Conservation (phyloP, 2,888 invertebrate species). For the Protonemura montana region DNA sequence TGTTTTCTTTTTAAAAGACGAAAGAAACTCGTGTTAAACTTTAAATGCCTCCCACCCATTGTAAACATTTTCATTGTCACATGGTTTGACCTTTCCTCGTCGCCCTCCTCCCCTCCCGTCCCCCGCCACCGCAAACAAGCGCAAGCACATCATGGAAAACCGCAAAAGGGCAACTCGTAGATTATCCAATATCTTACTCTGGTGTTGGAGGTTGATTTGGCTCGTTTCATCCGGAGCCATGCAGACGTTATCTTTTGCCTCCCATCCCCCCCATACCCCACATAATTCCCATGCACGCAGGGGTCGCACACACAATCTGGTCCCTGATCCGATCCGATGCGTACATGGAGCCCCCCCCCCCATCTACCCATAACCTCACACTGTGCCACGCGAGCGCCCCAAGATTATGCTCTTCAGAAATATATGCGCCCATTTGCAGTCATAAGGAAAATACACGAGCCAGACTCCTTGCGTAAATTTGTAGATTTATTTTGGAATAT, state of each 20-base stretch:
- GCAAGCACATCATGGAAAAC: neutral
- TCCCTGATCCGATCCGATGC: neutral
- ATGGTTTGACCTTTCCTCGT: neutral
- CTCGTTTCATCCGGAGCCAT: constrained; percentile 36
- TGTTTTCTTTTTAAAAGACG: neutral
- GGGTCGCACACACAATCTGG: neutral
- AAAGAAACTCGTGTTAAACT: neutral
- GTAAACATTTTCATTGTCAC: neutral
- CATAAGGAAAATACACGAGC: neutral
- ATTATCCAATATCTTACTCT: constrained; percentile 44
- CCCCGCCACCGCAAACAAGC: neutral
- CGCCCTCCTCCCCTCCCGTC: too few relatives aligned
- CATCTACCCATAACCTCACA: neutral
- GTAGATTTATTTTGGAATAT: neutral
- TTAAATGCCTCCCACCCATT: neutral
- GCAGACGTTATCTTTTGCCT: constrained; percentile 43
- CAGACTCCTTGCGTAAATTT: neutral
- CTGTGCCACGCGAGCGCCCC: neutral
- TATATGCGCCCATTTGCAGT: constrained; percentile 7
- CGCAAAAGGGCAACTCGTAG: constrained; percentile 43
- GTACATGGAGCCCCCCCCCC: neutral
- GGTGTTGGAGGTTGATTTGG: constrained; percentile 44
- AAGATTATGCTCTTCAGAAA: neutral
- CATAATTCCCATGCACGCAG: constrained; percentile 29
- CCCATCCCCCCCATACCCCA: neutral